Evolutionary conservation across 2,797 vertebrate genomes (phyloP), one percentile per base, ranked within the genome.

Genomic region (Alosa sapidissima): DNA sequence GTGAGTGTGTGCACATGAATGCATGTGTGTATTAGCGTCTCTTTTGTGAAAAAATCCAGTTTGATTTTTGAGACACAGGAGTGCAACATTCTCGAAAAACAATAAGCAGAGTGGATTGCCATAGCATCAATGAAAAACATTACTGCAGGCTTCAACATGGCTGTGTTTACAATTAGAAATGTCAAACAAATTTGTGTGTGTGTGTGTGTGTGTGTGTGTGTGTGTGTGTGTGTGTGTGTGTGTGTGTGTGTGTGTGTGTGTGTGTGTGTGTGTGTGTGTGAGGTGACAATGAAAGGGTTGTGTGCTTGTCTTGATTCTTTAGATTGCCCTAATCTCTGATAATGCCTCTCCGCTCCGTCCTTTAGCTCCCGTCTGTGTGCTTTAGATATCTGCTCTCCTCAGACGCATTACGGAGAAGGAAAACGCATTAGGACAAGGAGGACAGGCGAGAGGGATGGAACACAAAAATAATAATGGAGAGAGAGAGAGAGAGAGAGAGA

Each of bases 261-360:
- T 28, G 28, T 55, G 28, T 58, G 19, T 51, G 83, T 51, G 28
- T 28, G n/a, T 47, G 54, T 68, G 68, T 62, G 21, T 62, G 58
- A 62, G 28, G 33, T 41, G 65, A 36, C 36, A 72, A 72, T 72
- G 28, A 16, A 72, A 24, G 65, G 65, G 8, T 72, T 33, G 28
- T 11, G 33, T 41, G 65, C 33, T 33, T 2, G 65, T 72, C 33
- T 72, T 72, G 65, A 72, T 72, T 72, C 28, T 72, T 28, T 36
- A 41, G 65, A 72, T 72, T 72, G 65, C 10, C 13, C 65, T 72
- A 72, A 72, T 72, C 65, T 72, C 65, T 72, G 28, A 72, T 36
- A 33, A 72, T 14, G 65, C 65, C 65, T 10, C 21, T 33, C 8
- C 2, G 62, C n/a, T 68, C 62, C 24, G 1, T 68, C 28, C 62